Percentiles rank a stretch among this genome's conserved stretches.
phyloP scores from a whole-genome alignment of 2,797 vertebrate species.

The Anolis apletophallus region DNA sequence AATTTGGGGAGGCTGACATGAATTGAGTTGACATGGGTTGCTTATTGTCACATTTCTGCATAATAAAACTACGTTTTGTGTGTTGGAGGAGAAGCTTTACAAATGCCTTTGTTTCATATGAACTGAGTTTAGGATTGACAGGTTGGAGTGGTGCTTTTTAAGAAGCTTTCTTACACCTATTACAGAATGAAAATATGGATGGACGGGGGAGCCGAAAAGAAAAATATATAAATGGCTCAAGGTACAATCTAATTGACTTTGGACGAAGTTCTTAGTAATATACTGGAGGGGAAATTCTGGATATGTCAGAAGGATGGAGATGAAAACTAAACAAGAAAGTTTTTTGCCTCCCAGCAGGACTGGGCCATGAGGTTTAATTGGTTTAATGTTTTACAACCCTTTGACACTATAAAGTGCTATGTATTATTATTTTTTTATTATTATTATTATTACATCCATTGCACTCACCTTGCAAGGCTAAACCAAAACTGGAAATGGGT shows the following conservation, averaged over 20 bases:
- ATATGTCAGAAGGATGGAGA: background rate
- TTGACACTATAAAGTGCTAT: constrained; percentile 31
- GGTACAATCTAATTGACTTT: background rate
- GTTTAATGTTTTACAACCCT: constrained; percentile 21
- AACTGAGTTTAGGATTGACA: background rate
- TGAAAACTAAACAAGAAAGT: constrained; percentile 4
- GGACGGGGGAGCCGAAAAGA: background rate
- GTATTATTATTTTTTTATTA: constrained; percentile 27
- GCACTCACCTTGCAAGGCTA: background rate
- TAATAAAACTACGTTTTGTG: constrained; percentile 6
- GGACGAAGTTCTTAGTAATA: background rate
- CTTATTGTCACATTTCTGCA: constrained; percentile 42
- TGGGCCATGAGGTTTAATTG: constrained; percentile 23
- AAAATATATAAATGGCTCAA: background rate
- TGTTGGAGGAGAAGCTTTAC: background rate
- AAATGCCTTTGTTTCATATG: background rate
- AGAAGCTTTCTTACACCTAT: constrained; percentile 13
- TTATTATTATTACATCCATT: constrained; percentile 5
- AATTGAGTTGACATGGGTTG: constrained; percentile 29
- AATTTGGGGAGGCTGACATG: constrained; percentile 37
- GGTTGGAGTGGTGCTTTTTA: background rate
- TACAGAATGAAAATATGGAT: constrained; percentile 8
- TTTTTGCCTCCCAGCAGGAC: constrained; percentile 14
- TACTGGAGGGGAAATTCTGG: background rate
- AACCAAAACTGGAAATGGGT: constrained; percentile 8